phyloP scores from a whole-genome alignment of 92 coral and sea anemone genomes.

The Parazoanthus atlanticus region DNA sequence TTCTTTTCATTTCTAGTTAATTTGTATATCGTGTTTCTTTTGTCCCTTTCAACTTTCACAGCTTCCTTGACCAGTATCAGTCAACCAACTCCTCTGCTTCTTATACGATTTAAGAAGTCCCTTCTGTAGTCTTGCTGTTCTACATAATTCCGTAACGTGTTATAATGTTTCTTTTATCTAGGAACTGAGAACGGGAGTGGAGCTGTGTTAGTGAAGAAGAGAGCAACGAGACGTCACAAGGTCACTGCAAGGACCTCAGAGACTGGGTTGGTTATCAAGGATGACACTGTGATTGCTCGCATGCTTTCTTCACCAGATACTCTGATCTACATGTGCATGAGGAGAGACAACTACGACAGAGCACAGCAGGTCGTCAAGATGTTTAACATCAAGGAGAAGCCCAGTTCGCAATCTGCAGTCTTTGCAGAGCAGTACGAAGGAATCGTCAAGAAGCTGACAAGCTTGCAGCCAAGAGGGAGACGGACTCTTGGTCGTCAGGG shows the following conservation, averaged over 20 bases:
- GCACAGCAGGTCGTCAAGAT: constrained; percentile 94
- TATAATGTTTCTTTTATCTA: neutral
- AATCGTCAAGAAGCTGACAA: constrained; percentile 70
- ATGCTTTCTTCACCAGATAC: constrained; percentile 96
- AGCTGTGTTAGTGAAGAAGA: constrained; percentile 35
- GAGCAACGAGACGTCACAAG: constrained; percentile 41
- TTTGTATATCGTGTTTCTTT: no score
- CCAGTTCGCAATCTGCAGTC: constrained; percentile 85
- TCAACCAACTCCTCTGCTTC: neutral
- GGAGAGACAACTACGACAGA: constrained; percentile 89
- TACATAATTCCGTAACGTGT: neutral
- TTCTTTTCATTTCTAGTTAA: no score
- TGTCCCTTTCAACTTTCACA: no score
- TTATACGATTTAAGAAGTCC: neutral
- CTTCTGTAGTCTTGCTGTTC: neutral
- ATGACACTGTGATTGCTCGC: constrained; percentile 83
- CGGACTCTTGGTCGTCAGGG: constrained; percentile 46
- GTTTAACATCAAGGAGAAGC: constrained; percentile 74
- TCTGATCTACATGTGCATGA: constrained; percentile 97
- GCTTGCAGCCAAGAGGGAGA: constrained; percentile 73
- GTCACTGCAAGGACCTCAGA: constrained; percentile 50
- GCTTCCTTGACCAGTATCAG: neutral
- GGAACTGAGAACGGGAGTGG: constrained; percentile 66
- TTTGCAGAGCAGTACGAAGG: constrained; percentile 91
- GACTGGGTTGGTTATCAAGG: constrained; percentile 62